These are phyloP conservation scores for Andinoacara biseriatus DNA, from an alignment of 2,113 vertebrate species.

Conservation along the genomic window DNA sequence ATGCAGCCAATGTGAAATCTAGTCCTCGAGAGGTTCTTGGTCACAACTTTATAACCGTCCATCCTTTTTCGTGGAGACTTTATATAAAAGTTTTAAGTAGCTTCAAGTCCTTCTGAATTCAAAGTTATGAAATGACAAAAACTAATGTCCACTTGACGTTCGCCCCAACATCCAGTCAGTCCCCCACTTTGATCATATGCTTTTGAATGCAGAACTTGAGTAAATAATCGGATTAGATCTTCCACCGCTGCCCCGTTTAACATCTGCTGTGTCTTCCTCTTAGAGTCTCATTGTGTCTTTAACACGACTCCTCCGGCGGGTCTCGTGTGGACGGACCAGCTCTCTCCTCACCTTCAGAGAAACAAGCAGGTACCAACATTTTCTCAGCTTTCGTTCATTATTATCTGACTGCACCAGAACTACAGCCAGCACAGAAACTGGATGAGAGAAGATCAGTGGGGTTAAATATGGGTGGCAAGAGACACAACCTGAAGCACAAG, in stretches of 20 bases:
- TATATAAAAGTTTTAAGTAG: not conserved
- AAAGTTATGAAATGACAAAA: not conserved
- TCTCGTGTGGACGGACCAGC: constrained; percentile 78
- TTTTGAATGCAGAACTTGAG: not conserved
- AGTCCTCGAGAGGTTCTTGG: not conserved
- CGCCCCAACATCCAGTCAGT: not conserved
- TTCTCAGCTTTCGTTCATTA: not conserved
- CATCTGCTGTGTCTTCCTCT: not conserved
- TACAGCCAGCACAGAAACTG: not conserved
- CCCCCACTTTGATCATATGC: not conserved
- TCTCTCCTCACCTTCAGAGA: constrained; percentile 89
- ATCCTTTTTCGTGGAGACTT: not conserved
- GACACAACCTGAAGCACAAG: not conserved
- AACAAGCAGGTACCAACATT: constrained; percentile 87
- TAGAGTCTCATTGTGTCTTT: constrained; percentile 55
- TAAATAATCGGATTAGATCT: fast-evolving
- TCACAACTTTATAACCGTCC: not conserved
- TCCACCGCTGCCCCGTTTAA: not conserved
- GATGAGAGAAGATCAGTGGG: too few relatives aligned
- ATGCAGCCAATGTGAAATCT: not conserved
- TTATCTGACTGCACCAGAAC: not conserved
- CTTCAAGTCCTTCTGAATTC: not conserved
- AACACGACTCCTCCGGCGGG: constrained; percentile 39
- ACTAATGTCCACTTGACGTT: not conserved
- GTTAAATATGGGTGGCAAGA: not conserved